These are phyloP conservation scores for Bolinopsis microptera DNA, from an alignment of 37 sponge, comb jelly and placozoan species.

Conservation along the genomic window DNA sequence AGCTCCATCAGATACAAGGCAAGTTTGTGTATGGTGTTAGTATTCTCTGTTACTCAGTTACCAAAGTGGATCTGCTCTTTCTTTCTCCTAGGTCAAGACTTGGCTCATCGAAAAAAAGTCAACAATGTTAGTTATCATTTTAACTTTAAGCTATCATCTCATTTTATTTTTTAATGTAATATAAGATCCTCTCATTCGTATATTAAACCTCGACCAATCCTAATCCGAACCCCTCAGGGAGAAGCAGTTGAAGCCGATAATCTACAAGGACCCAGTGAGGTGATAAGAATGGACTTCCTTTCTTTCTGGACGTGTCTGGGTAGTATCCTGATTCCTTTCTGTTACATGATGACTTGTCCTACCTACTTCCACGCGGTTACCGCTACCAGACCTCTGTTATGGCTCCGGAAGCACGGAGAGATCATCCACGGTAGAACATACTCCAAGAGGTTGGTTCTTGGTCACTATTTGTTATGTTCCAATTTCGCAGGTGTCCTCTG, in stretches of 20 bases:
- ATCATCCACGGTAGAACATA: conserved; percentile 40
- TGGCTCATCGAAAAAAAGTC: not conserved
- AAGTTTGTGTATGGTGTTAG: conserved; percentile 57
- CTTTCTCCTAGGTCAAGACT: not conserved
- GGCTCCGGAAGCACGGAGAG: conserved; percentile 39
- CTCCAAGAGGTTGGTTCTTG: conserved; percentile 1
- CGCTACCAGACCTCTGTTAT: not conserved
- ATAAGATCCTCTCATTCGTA: not conserved
- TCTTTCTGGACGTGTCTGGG: conserved; percentile 63
- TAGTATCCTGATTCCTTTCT: conserved; percentile 14
- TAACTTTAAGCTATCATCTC: too few relatives aligned
- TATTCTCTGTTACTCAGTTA: conserved; percentile 28
- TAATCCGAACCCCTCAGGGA: not conserved
- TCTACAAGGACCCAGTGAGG: not conserved
- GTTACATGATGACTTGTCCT: conserved; percentile 50
- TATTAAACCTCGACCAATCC: too few relatives aligned
- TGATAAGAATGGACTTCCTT: conserved; percentile 55
- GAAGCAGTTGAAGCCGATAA: not conserved
- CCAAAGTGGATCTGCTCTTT: conserved; percentile 39
- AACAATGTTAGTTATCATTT: not conserved
- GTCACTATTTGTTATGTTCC: not conserved
- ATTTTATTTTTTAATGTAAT: not conserved
- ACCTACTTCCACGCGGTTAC: conserved; percentile 65
- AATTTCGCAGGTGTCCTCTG: too few relatives aligned
- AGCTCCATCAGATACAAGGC: conserved; percentile 41